A percentile compares a stretch with the other conserved stretches of the same genome.
Conservation (phyloP, 2,888 invertebrate species). For the Rugalucina vietnamica region DNA sequence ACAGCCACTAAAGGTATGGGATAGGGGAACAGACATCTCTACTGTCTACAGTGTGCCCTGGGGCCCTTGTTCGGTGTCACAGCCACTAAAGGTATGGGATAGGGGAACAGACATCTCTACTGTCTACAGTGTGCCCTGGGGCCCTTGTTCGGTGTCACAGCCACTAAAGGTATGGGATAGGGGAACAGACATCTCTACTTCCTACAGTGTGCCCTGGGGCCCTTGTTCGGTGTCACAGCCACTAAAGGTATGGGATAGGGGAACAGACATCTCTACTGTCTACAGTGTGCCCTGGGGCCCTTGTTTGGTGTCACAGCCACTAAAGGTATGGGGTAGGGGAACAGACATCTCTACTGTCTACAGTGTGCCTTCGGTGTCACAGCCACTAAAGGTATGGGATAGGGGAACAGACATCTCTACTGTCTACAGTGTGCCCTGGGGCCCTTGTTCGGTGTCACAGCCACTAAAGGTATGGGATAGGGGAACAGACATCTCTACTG, state of each 20-base stretch:
- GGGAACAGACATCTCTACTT: slow-evolving; percentile 86
- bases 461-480: slow-evolving; percentile 76
- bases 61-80: no score
- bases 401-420: slow-evolving; percentile 87
- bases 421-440: slow-evolving; percentile 85
- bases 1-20: slow-evolving; percentile 82
- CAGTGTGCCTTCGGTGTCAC: slow-evolving; percentile 86
- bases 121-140: no score
- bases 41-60: no score
- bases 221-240: slow-evolving; percentile 83
- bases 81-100: no score
- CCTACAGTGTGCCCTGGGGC: slow-evolving; percentile 85
- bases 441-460: slow-evolving; percentile 84
- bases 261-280: slow-evolving; percentile 86
- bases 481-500: slow-evolving; percentile 87
- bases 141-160: no score
- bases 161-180: no score
- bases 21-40: no score
- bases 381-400: no score
- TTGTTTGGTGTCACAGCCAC: slow-evolving; percentile 83
- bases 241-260: slow-evolving; percentile 84
- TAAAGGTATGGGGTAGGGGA: slow-evolving; percentile 83
- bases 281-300: slow-evolving; percentile 86
- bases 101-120: no score
- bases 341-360: slow-evolving; percentile 85